Base-by-base conservation (phyloP, 2,888 invertebrate genomes). In the Drosophila anomalata region DNA sequence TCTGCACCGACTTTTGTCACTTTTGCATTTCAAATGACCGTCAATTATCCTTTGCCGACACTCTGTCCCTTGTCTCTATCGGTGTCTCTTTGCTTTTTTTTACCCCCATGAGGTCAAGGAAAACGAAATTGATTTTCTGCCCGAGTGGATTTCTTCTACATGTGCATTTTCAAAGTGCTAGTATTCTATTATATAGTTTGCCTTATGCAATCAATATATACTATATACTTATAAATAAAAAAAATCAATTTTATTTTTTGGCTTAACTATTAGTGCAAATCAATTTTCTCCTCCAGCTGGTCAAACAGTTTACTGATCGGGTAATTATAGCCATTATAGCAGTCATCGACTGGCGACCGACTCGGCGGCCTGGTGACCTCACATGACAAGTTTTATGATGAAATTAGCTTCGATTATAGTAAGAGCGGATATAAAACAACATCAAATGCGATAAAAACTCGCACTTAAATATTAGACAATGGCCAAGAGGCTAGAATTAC, bases 31-130 rank as follows among this genome's bases (percentile, higher is more conserved):
- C 77, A 75, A 78, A 88, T 89, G 89, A 89, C 89, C 89, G 79
- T 80, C 89, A 89, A 88, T 90, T 89, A 89, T 89, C 90, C 90
- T 89, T 90, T 89, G 84, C 75, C 69, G 78, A 76, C 73, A 65
- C 67, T 53, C 66, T 65, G 51, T 26, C 11, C 54, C 53, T 57
- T 50, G 61, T 57, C 51, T 22, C 33, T 24, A 26, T 67, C 52
- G n/a, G 42, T 50, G 41, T 61, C 51, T 53, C 17, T 63, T 24
- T 24, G 24, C 22, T 17, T 9, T 48, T 22, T 52, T 3, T 20
- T 29, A 42, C 9, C 36, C 50, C 56, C 66, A 59, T 26, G 75
- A 85, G 83, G 88, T 84, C 83, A 84, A 87, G 83, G 83, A 82
- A 84, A 87, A 62, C 53, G 83, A 84, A 84, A 87, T 84, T 84